A percentile compares a stretch with the other conserved stretches of the same genome.
phyloP scores from a whole-genome alignment of 2,888 invertebrate genomes.

The Eilema caniola region DNA sequence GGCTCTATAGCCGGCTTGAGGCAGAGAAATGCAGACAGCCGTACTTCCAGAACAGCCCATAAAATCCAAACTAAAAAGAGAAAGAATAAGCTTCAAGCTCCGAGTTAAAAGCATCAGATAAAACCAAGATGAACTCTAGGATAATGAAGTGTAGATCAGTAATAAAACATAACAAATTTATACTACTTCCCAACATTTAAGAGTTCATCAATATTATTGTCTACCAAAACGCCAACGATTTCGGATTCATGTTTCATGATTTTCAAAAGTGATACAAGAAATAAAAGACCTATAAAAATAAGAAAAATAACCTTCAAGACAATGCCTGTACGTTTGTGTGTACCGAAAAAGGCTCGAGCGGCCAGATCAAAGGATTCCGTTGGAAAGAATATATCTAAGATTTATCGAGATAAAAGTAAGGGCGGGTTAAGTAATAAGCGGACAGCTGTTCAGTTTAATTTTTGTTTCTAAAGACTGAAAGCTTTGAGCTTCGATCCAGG shows the following conservation, averaged over 20 bases:
- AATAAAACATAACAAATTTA: not conserved
- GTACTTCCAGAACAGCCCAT: no score
- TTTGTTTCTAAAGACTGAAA: not conserved
- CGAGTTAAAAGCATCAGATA: no score
- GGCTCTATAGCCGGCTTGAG: no score
- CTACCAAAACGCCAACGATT: slow-evolving; percentile 6
- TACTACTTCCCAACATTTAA: not conserved
- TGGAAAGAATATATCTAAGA: slow-evolving; percentile 69
- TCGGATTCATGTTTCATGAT: slow-evolving; percentile 29
- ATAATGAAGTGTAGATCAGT: no score
- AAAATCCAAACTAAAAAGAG: no score
- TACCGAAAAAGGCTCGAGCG: slow-evolving; percentile 49
- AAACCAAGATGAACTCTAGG: no score
- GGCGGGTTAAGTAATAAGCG: slow-evolving; percentile 26
- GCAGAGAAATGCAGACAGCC: no score
- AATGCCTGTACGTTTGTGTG: slow-evolving; percentile 51
- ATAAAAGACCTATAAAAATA: slow-evolving; percentile 45
- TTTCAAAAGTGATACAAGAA: slow-evolving; percentile 39
- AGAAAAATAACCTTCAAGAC: slow-evolving; percentile 48
- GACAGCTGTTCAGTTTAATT: slow-evolving; percentile 22
- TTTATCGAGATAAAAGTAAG: slow-evolving; percentile 65
- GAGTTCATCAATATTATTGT: slow-evolving; percentile 9
- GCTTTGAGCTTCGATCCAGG: no score
- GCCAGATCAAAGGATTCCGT: slow-evolving; percentile 68
- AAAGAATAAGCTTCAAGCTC: no score